A percentile compares a stretch with the other conserved stretches of the same genome.
phyloP scores from a whole-genome alignment of 2,888 invertebrate species.

The Eristalis intricaria region DNA sequence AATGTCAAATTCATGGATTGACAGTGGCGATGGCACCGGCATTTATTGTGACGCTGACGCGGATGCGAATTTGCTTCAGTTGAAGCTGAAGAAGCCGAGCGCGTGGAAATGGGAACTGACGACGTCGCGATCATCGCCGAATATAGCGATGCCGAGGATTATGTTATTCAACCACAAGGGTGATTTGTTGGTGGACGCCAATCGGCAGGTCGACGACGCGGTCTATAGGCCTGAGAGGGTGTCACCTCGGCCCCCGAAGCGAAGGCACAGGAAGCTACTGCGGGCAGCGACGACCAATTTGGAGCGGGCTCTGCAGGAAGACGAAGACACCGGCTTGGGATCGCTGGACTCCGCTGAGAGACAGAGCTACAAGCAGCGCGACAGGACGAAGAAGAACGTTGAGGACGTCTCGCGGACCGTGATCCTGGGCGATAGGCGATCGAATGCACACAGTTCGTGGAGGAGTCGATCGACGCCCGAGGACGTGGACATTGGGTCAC shows the following conservation, averaged over 20 bases:
- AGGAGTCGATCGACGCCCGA: conserved; percentile 36
- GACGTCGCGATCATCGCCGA: conserved; percentile 84
- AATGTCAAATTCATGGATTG: conserved; percentile 70
- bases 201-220: conserved; percentile 75
- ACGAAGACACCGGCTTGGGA: conserved; percentile 58
- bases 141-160: conserved; percentile 83
- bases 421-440: neutral
- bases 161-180: conserved; percentile 83
- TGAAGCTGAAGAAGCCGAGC: conserved; percentile 83
- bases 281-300: conserved; percentile 23
- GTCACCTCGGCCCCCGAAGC: conserved; percentile 43
- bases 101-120: conserved; percentile 84
- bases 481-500: conserved; percentile 48
- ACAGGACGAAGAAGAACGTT: neutral
- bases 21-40: conserved; percentile 67
- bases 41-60: conserved; percentile 74
- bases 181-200: conserved; percentile 81
- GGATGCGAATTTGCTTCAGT: conserved; percentile 81
- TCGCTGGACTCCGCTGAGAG: conserved; percentile 55
- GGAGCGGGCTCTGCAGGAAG: conserved; percentile 25
- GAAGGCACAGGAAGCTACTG: conserved; percentile 4
- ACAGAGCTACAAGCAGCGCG: conserved; percentile 24
- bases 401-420: neutral
- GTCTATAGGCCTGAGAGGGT: conserved; percentile 30
- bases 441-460: conserved; percentile 17